These are phyloP conservation scores for Cotesia congregata DNA, from an alignment of 2,888 invertebrate genomes.

Conservation along the genomic window DNA sequence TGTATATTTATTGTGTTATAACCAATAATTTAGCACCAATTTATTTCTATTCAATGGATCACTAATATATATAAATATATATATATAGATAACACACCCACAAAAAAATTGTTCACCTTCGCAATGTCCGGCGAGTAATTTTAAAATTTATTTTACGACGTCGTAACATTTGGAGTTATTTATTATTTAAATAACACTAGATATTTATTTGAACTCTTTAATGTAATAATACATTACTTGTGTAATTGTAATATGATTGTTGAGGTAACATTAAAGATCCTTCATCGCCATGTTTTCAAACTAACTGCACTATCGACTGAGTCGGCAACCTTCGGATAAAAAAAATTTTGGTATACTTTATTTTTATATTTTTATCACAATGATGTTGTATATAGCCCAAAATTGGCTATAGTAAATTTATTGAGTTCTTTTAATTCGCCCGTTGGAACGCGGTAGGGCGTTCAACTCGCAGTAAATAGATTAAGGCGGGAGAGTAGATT, in stretches of 20 bases:
- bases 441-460: too few relatives aligned
- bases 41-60: conserved; percentile 8
- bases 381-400: too few relatives aligned
- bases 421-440: too few relatives aligned
- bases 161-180: neutral
- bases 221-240: neutral
- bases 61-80: neutral
- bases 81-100: conserved; percentile 17
- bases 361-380: too few relatives aligned
- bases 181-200: neutral
- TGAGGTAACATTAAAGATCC: neutral
- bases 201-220: neutral
- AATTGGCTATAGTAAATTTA: too few relatives aligned
- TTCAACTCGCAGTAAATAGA: too few relatives aligned
- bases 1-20: neutral
- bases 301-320: conserved; percentile 7
- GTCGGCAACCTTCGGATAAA: neutral
- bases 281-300: conserved; percentile 20
- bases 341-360: neutral
- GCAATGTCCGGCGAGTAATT: conserved; percentile 1
- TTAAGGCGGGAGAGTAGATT: too few relatives aligned
- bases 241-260: neutral
- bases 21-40: neutral
- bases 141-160: neutral
- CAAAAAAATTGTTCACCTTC: conserved; percentile 3